These are phyloP conservation scores for Magallana ariakensis DNA, from an alignment of 1,140 invertebrate species.

Conservation along the genomic window DNA sequence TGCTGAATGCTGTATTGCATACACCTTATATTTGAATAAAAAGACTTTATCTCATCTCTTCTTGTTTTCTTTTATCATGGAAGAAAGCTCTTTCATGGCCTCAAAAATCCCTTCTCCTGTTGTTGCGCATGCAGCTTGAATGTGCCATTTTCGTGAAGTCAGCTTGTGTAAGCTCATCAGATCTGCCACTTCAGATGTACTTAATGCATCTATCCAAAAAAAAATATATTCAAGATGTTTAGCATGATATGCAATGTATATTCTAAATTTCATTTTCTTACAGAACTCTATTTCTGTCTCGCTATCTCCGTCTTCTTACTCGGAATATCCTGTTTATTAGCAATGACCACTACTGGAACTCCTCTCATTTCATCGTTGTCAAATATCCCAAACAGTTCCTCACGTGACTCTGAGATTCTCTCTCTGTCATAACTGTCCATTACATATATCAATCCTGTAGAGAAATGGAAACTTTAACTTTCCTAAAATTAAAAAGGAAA, in stretches of 20 bases:
- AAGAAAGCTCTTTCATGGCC: conserved; percentile 59
- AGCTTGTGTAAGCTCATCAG: conserved; percentile 56
- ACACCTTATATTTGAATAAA: background rate
- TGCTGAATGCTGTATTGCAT: background rate
- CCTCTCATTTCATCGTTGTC: conserved; percentile 96
- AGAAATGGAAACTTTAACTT: too few species aligned
- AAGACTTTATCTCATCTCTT: background rate
- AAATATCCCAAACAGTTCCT: conserved; percentile 89
- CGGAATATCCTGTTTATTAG: conserved; percentile 79
- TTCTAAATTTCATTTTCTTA: background rate
- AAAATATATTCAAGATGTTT: background rate
- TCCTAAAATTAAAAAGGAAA: too few species aligned
- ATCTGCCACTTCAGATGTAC: conserved; percentile 65
- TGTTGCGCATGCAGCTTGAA: conserved; percentile 63
- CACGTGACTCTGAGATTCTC: conserved; percentile 95
- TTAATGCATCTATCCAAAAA: conserved; percentile 60
- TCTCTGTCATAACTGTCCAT: conserved; percentile 99
- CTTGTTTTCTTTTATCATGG: conserved; percentile 55
- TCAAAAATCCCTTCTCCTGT: conserved; percentile 64
- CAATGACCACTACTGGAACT: conserved; percentile 83
- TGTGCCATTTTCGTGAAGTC: conserved; percentile 53
- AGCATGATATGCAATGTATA: too few species aligned
- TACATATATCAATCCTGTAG: conserved; percentile 93
- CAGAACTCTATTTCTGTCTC: too few species aligned
- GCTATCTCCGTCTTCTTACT: conserved; percentile 59